Evolutionary conservation across 2,797 vertebrate species (phyloP).

Genomic region (Neosalanx taihuensis): DNA sequence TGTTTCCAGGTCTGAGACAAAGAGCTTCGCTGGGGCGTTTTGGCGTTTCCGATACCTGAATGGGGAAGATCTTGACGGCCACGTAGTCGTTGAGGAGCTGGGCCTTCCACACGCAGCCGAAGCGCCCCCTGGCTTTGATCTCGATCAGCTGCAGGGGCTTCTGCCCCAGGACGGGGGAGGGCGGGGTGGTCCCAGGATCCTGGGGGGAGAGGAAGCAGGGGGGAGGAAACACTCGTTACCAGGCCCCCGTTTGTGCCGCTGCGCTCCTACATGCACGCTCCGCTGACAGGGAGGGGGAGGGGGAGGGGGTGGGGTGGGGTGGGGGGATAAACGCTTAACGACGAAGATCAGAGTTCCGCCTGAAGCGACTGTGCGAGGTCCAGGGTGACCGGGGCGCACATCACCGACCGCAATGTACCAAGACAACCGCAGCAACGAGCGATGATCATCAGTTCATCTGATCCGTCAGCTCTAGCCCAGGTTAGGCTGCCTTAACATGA

Average conservation of each 20-base stretch:
- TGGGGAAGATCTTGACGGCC: constrained; percentile 96
- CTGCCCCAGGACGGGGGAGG: constrained; percentile 88
- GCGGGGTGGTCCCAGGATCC: constrained; percentile 90
- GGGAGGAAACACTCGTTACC: background rate
- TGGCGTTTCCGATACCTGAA: constrained; percentile 78
- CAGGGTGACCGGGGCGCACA: too few species aligned
- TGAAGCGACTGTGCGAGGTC: too few species aligned
- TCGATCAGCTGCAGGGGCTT: constrained; percentile 94
- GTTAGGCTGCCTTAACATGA: too few species aligned
- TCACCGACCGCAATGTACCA: too few species aligned
- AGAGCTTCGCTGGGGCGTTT: too few species aligned
- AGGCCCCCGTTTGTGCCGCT: background rate
- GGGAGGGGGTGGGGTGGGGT: background rate
- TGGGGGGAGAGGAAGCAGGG: constrained; percentile 53
- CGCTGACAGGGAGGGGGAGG: background rate
- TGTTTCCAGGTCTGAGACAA: too few species aligned
- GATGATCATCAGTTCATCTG: too few species aligned
- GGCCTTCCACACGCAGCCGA: constrained; percentile 97
- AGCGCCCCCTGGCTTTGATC: constrained; percentile 94
- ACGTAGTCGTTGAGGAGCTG: constrained; percentile 91
- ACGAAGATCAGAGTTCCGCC: background rate
- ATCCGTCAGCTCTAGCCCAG: too few species aligned
- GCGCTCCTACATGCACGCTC: background rate
- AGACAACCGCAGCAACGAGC: too few species aligned
- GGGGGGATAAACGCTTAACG: background rate